phyloP scores from a whole-genome alignment of 2,888 invertebrate genomes.

The Homarus gammarus region DNA sequence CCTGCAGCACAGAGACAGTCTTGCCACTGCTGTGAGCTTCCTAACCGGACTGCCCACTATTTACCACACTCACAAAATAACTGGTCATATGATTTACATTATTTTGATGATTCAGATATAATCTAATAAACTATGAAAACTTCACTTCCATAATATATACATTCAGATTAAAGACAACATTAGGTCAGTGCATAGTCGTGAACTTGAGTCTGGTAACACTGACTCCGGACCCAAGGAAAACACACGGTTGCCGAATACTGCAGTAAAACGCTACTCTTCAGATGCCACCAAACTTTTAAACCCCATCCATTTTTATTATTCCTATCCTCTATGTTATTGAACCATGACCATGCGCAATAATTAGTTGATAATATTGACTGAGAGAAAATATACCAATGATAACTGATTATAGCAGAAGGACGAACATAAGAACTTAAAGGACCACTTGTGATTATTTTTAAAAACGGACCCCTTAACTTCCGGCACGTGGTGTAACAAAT shows the following conservation, averaged over 20 bases:
- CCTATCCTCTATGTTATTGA: not conserved
- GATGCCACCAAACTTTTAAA: conserved; percentile 2
- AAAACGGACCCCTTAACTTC: not conserved
- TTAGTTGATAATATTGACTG: not conserved
- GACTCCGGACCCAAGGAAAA: conserved; percentile 28
- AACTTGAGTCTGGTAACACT: conserved; percentile 13
- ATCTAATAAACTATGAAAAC: not conserved
- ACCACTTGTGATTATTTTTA: not conserved
- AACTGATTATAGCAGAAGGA: not conserved
- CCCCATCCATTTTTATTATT: not conserved
- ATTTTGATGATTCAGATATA: not conserved
- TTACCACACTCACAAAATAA: not conserved
- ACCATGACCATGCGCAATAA: not conserved
- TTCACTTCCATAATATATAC: not conserved
- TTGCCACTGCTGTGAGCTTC: not conserved
- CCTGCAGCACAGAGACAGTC: conserved; percentile 16
- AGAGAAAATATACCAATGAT: not conserved
- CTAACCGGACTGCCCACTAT: no score
- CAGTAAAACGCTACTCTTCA: not conserved
- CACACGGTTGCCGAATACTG: conserved; percentile 51
- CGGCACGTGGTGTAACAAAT: not conserved
- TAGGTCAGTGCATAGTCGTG: not conserved
- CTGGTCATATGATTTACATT: not conserved
- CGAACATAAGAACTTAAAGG: not conserved
- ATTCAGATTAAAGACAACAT: not conserved